Evolutionary conservation across 2,888 invertebrate genomes (phyloP).

Genomic region (Eristalis arbustorum): DNA sequence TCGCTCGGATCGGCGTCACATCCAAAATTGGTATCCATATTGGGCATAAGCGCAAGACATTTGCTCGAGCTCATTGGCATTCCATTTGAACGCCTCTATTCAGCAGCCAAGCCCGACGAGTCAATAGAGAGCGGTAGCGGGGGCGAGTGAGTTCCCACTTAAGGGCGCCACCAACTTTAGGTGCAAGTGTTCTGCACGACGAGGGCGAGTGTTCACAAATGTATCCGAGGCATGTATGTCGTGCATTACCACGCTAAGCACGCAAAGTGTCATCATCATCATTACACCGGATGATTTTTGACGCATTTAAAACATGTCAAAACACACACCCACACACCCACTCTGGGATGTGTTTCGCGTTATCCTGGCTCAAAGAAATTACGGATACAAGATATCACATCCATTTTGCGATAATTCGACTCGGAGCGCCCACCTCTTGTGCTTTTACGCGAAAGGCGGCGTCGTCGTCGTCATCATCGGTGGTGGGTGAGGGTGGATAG

Average conservation of each 20-base stretch:
- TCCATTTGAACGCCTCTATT: conserved; percentile 35
- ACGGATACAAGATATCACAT: conserved; percentile 68
- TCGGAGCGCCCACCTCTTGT: conserved; percentile 7
- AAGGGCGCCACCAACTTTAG: not conserved
- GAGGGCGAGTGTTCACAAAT: not conserved
- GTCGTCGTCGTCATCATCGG: too few relatives aligned
- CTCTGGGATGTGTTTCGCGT: conserved; percentile 17
- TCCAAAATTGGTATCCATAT: conserved; percentile 36
- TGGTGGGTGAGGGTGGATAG: not conserved
- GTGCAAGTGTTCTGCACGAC: not conserved
- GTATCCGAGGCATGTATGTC: not conserved
- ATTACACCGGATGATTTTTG: conserved; percentile 68
- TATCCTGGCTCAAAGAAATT: conserved; percentile 67
- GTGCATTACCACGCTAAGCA: conserved; percentile 29
- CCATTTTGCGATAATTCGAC: conserved; percentile 69
- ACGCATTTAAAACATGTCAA: conserved; percentile 59
- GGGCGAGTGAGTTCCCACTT: not conserved
- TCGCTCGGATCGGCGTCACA: not conserved
- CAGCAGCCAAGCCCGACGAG: not conserved
- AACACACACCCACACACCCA: conserved; percentile 35
- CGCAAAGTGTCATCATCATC: conserved; percentile 67
- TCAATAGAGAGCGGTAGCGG: too few relatives aligned
- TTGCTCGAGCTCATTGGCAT: conserved; percentile 59
- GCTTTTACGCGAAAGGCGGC: not conserved
- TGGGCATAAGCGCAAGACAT: conserved; percentile 53